A percentile compares a stretch with the other conserved stretches of the same genome.
Conservation (phyloP, 2,888 invertebrate species). For the Torymus texanus region DNA sequence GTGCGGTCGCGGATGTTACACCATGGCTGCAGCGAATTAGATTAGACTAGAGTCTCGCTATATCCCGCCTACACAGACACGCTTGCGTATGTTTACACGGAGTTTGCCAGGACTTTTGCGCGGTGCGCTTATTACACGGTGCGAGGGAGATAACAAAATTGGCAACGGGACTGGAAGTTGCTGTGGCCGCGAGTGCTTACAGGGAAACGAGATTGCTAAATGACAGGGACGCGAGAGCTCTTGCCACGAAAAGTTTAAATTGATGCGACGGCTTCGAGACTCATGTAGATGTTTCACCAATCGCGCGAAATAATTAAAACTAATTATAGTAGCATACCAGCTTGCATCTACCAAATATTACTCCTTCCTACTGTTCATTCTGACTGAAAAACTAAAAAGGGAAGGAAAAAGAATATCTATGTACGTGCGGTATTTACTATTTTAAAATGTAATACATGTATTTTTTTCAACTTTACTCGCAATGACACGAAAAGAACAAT, state of each 20-base stretch:
- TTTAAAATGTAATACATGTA: background rate
- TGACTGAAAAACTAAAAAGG: no score
- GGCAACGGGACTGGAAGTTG: conserved; percentile 15
- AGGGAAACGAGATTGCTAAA: conserved; percentile 48
- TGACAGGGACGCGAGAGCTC: conserved; percentile 22
- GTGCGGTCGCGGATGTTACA: conserved; percentile 4
- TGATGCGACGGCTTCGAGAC: conserved; percentile 25
- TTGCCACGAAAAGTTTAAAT: conserved; percentile 47
- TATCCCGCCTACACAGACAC: background rate
- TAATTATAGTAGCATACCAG: background rate
- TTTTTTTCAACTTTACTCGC: background rate
- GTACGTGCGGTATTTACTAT: no score
- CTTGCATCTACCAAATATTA: no score
- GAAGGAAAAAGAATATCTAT: no score
- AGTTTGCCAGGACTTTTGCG: conserved; percentile 17
- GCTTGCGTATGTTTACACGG: conserved; percentile 18
- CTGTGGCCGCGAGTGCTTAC: conserved; percentile 18
- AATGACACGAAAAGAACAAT: no score
- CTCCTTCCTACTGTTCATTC: no score
- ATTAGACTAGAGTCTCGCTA: background rate
- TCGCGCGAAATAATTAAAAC: conserved; percentile 29
- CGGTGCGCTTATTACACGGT: conserved; percentile 26
- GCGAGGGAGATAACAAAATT: conserved; percentile 1
- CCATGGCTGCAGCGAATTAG: conserved; percentile 4
- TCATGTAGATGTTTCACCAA: conserved; percentile 10